Conservation (phyloP, 2,888 invertebrate species). For the Morinoia aosen region DNA sequence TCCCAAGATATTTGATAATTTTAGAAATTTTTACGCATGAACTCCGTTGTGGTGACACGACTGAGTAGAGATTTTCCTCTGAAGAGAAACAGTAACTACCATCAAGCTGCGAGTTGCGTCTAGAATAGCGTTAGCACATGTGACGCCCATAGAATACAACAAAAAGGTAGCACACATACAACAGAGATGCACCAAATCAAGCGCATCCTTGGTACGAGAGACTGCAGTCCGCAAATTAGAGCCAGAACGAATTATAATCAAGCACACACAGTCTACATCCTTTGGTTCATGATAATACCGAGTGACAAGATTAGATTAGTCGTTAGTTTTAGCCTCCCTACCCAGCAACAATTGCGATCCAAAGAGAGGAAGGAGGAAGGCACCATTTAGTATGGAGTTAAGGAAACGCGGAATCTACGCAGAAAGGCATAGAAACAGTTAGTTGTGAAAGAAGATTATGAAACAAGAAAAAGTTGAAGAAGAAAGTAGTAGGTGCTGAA, state of each 20-base stretch:
- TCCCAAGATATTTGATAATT: not conserved
- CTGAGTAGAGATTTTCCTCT: not conserved
- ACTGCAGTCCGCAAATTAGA: not conserved
- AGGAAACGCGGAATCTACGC: no score
- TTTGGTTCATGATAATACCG: not conserved
- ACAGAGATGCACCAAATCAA: not conserved
- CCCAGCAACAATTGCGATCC: no score
- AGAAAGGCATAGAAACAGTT: no score
- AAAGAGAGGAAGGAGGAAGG: no score
- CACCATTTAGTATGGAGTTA: no score
- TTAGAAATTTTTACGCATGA: not conserved
- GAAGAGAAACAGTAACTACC: not conserved
- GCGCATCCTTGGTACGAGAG: not conserved
- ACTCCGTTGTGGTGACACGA: not conserved
- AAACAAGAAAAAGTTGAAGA: no score
- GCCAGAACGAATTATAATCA: not conserved
- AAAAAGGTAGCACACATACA: not conserved
- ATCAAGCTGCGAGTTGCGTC: not conserved
- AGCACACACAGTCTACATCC: not conserved
- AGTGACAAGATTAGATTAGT: no score
- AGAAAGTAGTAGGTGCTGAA: no score
- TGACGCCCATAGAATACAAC: not conserved
- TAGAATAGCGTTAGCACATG: not conserved
- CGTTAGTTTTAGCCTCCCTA: no score
- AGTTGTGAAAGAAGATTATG: no score